Base-by-base conservation (phyloP, 2,888 invertebrate species). In the Cosmia pyralina region DNA sequence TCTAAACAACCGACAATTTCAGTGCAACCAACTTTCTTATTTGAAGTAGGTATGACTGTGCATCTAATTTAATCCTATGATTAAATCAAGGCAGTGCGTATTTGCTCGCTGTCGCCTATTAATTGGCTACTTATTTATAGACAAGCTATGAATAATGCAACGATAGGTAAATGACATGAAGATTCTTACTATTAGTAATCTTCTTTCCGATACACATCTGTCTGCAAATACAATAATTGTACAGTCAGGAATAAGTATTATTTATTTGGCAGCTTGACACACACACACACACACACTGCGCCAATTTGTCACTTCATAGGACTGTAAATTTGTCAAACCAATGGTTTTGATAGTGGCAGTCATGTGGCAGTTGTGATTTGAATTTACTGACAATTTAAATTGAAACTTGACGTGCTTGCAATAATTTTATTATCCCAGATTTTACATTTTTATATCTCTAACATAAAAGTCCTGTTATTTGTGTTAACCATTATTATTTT, bases 81-180 rank as follows among this genome's bases (percentile, higher is more conserved):
- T 77, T 72, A 65, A 82, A 81, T 74, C 84, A 80, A 77, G 38
- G 59, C 68, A 71, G 48, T 74, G 68, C 50, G 59, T 63, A 71
- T 68, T 80, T 60, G 66, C 34, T 60, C 38, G 34, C 69, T 52
- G 63, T 67, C 44, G 73, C 82, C 67, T 74, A 78, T 76, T 81
- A 75, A 76, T 75, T 85, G 57, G 48, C 73, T 72, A 58, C 55
- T 72, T 83, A 84, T 84, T 70, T 72, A 82, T 64, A 83, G 71
- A 62, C 57, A 13, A 41, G 72, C 63, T 64, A 79, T 82, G 79
- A 79, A 83, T 83, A 79, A 82, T 83, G 72, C 65, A 82, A 64
- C 46, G 48, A 70, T 68, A 72, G 73, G 78, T 75, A 84, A 81
- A 80, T 74, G 71, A 74, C 69, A 68, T 70, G 72, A 68, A 71